A percentile compares a stretch with the other conserved stretches of the same genome.
phyloP scores from a whole-genome alignment of 2,888 invertebrate genomes.

The Tachina lurida region DNA sequence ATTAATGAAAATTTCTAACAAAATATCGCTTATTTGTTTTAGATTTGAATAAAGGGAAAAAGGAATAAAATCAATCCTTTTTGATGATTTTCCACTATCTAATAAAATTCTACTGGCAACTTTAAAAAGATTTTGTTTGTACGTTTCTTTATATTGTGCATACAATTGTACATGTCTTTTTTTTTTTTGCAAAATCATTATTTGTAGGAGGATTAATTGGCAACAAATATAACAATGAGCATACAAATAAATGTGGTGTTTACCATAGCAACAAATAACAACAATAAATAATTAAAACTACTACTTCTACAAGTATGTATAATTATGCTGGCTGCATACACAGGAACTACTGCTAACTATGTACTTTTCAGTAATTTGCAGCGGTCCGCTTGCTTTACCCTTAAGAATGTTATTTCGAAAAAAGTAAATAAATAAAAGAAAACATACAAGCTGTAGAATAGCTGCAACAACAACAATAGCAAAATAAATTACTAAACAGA shows the following conservation, averaged over 20 bases:
- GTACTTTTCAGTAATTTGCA: conserved; percentile 38
- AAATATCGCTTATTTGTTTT: conserved; percentile 23
- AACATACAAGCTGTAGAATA: conserved; percentile 11
- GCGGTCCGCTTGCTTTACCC: conserved; percentile 41
- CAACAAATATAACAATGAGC: conserved; percentile 57
- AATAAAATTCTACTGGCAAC: not conserved
- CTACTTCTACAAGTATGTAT: conserved; percentile 40
- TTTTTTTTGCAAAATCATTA: conserved; percentile 63
- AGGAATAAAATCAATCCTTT: conserved; percentile 9
- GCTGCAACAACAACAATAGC: conserved; percentile 35
- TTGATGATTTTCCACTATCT: not conserved
- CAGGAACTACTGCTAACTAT: conserved; percentile 10
- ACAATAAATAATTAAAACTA: conserved; percentile 34
- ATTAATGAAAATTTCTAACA: conserved; percentile 34
- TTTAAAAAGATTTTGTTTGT: conserved; percentile 17
- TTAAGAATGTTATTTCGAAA: conserved; percentile 15
- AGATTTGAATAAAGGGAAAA: conserved; percentile 14
- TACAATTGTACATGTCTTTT: too few relatives aligned
- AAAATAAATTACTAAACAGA: conserved; percentile 67
- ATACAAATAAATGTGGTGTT: conserved; percentile 8
- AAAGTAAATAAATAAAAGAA: conserved; percentile 22
- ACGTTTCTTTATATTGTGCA: not conserved
- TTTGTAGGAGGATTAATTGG: conserved; percentile 68
- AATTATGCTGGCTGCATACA: conserved; percentile 28
- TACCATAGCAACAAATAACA: conserved; percentile 9